phyloP scores from a whole-genome alignment of 2,888 invertebrate genomes.

The Andrena fulva region DNA sequence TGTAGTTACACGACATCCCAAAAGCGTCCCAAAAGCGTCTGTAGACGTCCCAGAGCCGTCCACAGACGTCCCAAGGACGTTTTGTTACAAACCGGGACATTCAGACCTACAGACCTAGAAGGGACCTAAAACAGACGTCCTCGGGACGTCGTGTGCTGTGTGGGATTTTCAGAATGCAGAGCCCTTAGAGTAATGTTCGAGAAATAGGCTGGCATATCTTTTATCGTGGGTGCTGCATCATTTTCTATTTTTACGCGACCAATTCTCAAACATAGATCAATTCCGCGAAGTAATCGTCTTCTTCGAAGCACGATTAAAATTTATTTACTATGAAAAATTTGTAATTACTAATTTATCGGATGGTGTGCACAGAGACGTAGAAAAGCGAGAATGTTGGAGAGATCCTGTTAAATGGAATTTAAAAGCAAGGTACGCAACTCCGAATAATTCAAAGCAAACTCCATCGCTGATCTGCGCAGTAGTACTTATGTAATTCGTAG shows the following conservation, averaged over 20 bases:
- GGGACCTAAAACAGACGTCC: too few relatives aligned
- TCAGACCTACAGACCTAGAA: too few relatives aligned
- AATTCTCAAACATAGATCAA: too few relatives aligned
- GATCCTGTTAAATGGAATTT: constrained; percentile 45
- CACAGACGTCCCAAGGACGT: too few relatives aligned
- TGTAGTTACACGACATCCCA: too few relatives aligned
- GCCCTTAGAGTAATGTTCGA: background rate
- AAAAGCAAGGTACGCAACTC: constrained; percentile 33
- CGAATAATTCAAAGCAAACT: constrained; percentile 19
- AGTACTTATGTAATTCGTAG: constrained; percentile 8
- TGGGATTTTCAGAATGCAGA: background rate
- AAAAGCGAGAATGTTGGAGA: constrained; percentile 18
- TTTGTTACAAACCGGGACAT: too few relatives aligned
- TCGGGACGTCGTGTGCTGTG: too few relatives aligned
- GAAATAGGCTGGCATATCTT: background rate
- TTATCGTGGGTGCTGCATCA: background rate
- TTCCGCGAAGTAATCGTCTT: too few relatives aligned
- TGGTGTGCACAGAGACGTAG: constrained; percentile 22
- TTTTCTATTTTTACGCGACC: too few relatives aligned
- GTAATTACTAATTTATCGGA: constrained; percentile 18
- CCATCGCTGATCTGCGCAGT: constrained; percentile 12
- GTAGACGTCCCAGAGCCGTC: too few relatives aligned
- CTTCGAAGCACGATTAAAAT: background rate
- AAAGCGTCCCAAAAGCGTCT: too few relatives aligned
- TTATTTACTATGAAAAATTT: background rate